Evolutionary conservation across 2,113 vertebrate species (phyloP), one percentile per base, ranked within the genome.

Genomic region (Cygnus buccinator): DNA sequence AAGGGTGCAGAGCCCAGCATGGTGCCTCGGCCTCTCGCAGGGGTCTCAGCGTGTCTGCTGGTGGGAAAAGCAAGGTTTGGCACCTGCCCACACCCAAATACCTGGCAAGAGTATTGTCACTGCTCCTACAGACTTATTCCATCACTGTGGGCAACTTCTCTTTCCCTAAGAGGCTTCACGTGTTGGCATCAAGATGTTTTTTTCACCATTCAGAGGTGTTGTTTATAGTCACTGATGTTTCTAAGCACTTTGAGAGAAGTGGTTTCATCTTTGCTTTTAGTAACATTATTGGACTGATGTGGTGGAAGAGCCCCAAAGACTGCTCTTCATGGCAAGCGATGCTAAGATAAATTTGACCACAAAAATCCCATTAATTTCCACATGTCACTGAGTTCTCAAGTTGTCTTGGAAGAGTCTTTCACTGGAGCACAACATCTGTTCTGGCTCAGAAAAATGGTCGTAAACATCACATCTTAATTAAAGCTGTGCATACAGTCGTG

Each of bases 351-450:
- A 94, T 91, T 84, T 87, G 61, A 92, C 84, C 84, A 92, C 89
- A 93, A 94, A 92, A 87, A 93, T 90, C 72, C 65, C 70, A 75
- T 92, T 94, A 87, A 92, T 94, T 96, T 95, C 90, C 89, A 84
- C 92, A 93, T 81, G 84, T 87, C 87, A 82, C 84, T 81, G 80
- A 93, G 90, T 67, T 91, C 80, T 93, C 46, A 59, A 80, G 57
- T 75, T 8, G 1, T 89, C 73, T 91, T 92, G 89, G 57, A 94
- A 81, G 57, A 89, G 26, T 23, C 13, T 87, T 92, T 81, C 5
- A 15, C 70, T 81, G 57, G 35, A 92, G 46, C 2, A 1, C 29
- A 91, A 92, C 94, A 97, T 94, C 95, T 96, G 91, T 94, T 97
- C 94, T 90, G 84, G 57, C 77, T 96, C 86, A 78, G 68, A 89